phyloP scores from a whole-genome alignment of 2,797 vertebrate species.

The Smutsia gigantea region DNA sequence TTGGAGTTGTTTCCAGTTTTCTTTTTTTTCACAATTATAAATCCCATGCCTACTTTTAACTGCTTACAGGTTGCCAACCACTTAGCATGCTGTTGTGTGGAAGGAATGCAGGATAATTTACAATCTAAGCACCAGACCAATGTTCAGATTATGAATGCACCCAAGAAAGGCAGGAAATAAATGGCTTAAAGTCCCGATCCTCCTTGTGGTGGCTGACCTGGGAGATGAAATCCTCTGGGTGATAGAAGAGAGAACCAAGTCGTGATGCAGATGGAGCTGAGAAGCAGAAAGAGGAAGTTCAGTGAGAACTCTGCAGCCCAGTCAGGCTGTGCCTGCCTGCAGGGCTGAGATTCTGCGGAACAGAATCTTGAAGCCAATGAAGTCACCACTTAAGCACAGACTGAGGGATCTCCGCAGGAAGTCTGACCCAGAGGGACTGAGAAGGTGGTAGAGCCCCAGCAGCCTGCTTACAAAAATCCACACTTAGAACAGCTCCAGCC shows the following conservation, averaged over 20 bases:
- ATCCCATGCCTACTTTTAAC: slow-evolving; percentile 62
- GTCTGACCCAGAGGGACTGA: background rate
- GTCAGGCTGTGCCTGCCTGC: background rate
- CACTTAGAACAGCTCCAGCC: background rate
- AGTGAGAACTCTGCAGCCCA: background rate
- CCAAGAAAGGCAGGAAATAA: slow-evolving; percentile 13
- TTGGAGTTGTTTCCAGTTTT: slow-evolving; percentile 35
- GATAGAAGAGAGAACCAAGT: background rate
- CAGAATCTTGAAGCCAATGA: background rate
- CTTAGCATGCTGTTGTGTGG: background rate
- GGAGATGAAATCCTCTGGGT: slow-evolving; percentile 35
- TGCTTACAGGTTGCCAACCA: slow-evolving; percentile 28
- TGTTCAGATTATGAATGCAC: slow-evolving; percentile 43
- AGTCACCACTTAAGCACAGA: background rate
- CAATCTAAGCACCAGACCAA: background rate
- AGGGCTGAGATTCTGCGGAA: background rate
- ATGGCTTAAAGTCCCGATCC: background rate
- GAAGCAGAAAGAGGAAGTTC: background rate
- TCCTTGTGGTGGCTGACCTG: background rate
- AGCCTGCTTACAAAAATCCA: background rate
- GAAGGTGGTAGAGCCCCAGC: background rate
- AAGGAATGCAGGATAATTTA: slow-evolving; percentile 35
- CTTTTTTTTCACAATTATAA: slow-evolving; percentile 16
- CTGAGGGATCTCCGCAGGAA: background rate
- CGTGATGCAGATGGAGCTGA: background rate